These are phyloP conservation scores for Rallus limicola DNA, from an alignment of 2,113 vertebrate genomes.

Conservation along the genomic window DNA sequence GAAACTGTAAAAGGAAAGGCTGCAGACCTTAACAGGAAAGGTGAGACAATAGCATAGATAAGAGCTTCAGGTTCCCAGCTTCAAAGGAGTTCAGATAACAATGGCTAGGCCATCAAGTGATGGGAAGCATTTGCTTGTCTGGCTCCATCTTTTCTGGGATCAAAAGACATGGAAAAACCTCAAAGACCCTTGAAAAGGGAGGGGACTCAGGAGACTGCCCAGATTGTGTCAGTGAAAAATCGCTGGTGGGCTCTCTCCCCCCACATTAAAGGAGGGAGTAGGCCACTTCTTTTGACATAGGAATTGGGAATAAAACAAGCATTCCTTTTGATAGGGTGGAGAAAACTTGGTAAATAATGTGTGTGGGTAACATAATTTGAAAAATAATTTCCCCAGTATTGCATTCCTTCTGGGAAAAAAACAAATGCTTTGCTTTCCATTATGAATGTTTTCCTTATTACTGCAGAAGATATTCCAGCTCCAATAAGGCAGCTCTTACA, in stretches of 20 bases:
- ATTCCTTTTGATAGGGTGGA: neutral
- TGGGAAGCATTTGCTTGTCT: constrained; percentile 31
- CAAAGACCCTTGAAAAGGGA: constrained; percentile 1
- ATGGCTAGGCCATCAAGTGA: neutral
- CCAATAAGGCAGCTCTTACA: neutral
- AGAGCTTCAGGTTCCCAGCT: constrained; percentile 18
- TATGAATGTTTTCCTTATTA: neutral
- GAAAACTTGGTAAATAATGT: neutral
- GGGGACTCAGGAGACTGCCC: neutral
- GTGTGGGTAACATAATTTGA: neutral
- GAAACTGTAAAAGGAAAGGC: constrained; percentile 14
- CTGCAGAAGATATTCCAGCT: neutral
- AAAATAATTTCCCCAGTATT: neutral
- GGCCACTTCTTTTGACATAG: neutral
- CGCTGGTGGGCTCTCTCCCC: neutral
- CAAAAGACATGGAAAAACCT: constrained; percentile 31
- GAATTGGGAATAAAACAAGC: neutral
- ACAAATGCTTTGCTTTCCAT: neutral
- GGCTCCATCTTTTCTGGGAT: constrained; percentile 27
- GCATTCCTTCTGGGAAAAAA: neutral
- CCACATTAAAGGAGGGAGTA: neutral
- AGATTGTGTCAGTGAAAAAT: neutral
- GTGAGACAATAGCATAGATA: constrained; percentile 50
- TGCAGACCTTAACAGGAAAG: constrained; percentile 40
- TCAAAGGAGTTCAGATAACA: constrained; percentile 48